phyloP scores from a whole-genome alignment of 2,888 invertebrate genomes.

The Charanyca ferruginea region DNA sequence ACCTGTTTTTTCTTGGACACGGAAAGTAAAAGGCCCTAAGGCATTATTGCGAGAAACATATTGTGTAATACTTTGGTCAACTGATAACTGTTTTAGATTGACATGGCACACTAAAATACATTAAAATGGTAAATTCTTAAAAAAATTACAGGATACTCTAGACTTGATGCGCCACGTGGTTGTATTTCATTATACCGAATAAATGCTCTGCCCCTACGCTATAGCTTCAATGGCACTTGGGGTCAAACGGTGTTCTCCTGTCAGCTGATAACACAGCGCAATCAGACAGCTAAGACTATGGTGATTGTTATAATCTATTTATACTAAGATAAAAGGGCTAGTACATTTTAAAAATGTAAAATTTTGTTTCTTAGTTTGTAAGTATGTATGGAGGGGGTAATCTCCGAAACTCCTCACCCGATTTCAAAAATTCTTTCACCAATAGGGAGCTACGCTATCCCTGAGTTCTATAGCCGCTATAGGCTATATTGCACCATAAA shows the following conservation, averaged over 20 bases:
- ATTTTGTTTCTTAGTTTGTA: no score
- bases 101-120: background rate
- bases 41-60: slow-evolving; percentile 36
- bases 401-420: no score
- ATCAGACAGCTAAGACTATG: background rate
- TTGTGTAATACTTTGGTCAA: slow-evolving; percentile 33
- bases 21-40: slow-evolving; percentile 49
- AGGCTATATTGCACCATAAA: no score
- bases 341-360: no score
- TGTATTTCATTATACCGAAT: background rate
- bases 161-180: background rate
- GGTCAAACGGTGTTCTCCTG: background rate
- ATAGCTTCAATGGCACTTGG: slow-evolving; percentile 3
- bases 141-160: background rate
- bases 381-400: no score
- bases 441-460: no score
- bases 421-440: no score
- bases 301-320: slow-evolving; percentile 5
- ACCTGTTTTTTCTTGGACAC: slow-evolving; percentile 47
- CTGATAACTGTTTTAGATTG: slow-evolving; percentile 2
- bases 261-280: slow-evolving; percentile 4
- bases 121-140: no score
- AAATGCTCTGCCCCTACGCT: no score
- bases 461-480: no score
- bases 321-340: no score